Base-by-base conservation (phyloP, 2,888 invertebrate genomes). In the Pandemis heparana region DNA sequence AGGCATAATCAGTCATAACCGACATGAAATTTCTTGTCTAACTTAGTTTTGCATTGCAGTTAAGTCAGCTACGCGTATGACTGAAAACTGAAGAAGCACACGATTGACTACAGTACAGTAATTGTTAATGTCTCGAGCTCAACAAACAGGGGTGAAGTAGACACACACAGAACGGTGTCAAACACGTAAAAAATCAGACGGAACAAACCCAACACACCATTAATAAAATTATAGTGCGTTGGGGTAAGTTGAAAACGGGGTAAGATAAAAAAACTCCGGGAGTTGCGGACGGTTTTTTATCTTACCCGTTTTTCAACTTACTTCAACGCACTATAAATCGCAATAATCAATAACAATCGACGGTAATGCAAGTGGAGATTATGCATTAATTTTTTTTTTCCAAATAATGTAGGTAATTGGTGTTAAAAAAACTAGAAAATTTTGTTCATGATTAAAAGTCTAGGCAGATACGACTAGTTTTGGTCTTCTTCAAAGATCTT, bases 1-100 rank as follows among this genome's bases (percentile, higher is more conserved):
- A 56, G 62, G 72, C 39, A 48, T 41, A 74, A 32, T 62, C n/a
- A 23, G 46, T 3, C 10, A 23, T 32, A 53, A 53, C 18, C 51
- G 51, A 18, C 9, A 18, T 18, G 16, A 8, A 53, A 9, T 53
- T 53, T 16, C 51, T 53, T 53, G 16, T 18, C 8, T 53, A 9
- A 16, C 9, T 18, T 18, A 53, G 7, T 53, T 53, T 18, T 53
- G 2, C 8, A 0, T 53, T 53, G 16, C 8, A 51, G n/a, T 48
- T n/a, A n/a, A 12, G n/a, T n/a, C 51, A 51, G 7, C 6, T 51
- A 46, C 51, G 5, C 51, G 5, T n/a, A 12, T 2, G 51, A 51
- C 5, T 12, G 10, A 48, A 5, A 48, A 48, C 5, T n/a, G n/a
- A 48, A 41, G 41, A 9, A 41, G n/a, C 7, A 48, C 48, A n/a